phyloP scores from a whole-genome alignment of 2,113 vertebrate genomes.

The Vombatus ursinus region DNA sequence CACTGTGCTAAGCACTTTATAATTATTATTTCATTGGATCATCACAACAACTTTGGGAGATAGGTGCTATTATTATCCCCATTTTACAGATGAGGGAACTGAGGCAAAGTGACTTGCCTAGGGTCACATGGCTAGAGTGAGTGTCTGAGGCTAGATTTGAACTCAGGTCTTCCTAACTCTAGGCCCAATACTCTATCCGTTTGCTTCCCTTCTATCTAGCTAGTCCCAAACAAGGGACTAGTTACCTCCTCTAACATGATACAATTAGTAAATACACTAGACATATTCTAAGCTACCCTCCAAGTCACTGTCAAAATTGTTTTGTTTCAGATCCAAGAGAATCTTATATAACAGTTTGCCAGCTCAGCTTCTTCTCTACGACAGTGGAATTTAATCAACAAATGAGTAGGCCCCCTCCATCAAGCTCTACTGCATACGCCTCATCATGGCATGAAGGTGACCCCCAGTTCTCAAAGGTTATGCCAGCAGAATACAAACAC shows the following conservation, averaged over 20 bases:
- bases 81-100: background rate
- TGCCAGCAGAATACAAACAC: background rate
- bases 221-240: background rate
- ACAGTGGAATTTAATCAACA: background rate
- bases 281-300: background rate
- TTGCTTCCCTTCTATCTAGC: background rate
- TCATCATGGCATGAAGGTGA: background rate
- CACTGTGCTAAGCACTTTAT: background rate
- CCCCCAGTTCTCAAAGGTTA: background rate
- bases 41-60: background rate
- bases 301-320: background rate
- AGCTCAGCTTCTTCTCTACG: background rate
- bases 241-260: background rate
- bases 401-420: background rate
- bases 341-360: background rate
- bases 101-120: background rate
- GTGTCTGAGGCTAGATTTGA: background rate
- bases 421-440: background rate
- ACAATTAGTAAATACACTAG: background rate
- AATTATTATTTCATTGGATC: background rate
- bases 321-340: background rate
- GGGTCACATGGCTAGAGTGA: background rate
- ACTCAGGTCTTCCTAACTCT: background rate
- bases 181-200: background rate
- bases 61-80: background rate